A percentile compares a stretch with the other conserved stretches of the same genome.
Evolutionary conservation across 2,797 vertebrate species (phyloP).

Genomic region (Propithecus deckenii): DNA sequence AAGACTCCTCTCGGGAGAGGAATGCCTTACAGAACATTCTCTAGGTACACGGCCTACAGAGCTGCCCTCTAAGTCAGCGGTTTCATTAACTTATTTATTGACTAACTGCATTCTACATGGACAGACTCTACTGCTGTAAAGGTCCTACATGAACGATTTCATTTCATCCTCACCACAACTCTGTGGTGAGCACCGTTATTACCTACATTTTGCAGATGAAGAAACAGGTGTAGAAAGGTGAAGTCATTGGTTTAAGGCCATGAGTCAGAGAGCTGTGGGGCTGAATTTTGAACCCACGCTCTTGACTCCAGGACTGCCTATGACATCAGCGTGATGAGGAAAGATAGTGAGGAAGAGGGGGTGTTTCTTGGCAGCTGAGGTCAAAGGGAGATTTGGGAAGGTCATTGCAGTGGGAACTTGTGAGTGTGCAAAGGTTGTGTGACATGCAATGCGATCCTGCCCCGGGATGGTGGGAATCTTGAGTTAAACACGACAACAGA

Average conservation of each 20-base stretch:
- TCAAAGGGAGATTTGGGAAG: neutral
- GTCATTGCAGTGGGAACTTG: neutral
- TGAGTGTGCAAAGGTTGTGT: neutral
- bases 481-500: neutral
- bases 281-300: neutral
- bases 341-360: rapidly evolving
- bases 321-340: neutral
- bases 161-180: neutral
- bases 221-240: neutral
- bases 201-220: neutral
- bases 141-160: neutral
- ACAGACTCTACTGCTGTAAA: neutral
- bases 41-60: neutral
- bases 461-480: neutral
- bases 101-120: neutral
- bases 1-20: neutral
- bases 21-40: neutral
- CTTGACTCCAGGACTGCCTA: neutral
- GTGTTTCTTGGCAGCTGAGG: too few relatives aligned
- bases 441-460: neutral
- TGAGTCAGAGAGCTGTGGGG: neutral
- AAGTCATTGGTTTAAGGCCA: too few relatives aligned
- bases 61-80: neutral
- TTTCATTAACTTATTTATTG: neutral
- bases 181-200: rapidly evolving